These are phyloP conservation scores for Xestia c-nigrum DNA, from an alignment of 2,888 invertebrate species.

Conservation along the genomic window DNA sequence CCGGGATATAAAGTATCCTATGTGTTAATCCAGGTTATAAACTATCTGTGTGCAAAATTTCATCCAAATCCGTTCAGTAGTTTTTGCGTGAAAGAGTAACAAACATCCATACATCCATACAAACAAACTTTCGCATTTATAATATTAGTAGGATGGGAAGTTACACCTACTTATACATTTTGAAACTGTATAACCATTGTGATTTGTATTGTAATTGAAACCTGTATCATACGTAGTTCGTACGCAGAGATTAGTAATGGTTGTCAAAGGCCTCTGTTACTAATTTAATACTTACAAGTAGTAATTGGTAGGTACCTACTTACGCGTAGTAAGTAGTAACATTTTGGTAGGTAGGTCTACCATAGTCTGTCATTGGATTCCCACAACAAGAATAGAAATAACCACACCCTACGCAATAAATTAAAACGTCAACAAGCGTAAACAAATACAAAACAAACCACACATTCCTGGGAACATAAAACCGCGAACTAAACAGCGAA, in stretches of 20 bases:
- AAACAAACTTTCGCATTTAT: too few species aligned
- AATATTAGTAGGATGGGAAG: too few species aligned
- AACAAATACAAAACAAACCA: conserved; percentile 36
- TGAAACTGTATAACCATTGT: not conserved
- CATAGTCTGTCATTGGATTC: not conserved
- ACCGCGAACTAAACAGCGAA: conserved; percentile 55
- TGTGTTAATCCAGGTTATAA: too few species aligned
- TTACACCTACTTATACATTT: not conserved
- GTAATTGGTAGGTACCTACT: not conserved
- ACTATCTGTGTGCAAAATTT: too few species aligned
- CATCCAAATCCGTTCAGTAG: too few species aligned
- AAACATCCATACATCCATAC: too few species aligned
- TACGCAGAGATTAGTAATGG: not conserved
- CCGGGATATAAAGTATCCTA: too few species aligned
- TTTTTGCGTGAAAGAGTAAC: too few species aligned
- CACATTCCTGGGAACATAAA: conserved; percentile 48
- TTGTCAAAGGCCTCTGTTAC: conserved; percentile 6
- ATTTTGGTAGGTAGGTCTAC: not conserved
- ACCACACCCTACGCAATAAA: conserved; percentile 7
- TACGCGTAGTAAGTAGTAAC: not conserved
- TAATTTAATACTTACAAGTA: not conserved
- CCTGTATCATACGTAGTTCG: not conserved
- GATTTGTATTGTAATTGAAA: not conserved
- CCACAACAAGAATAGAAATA: not conserved
- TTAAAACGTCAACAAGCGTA: conserved; percentile 29